These are phyloP conservation scores for Zoroaster sp. DNA, from an alignment of 53 echinoderm and acorn worm genomes.

Conservation along the genomic window DNA sequence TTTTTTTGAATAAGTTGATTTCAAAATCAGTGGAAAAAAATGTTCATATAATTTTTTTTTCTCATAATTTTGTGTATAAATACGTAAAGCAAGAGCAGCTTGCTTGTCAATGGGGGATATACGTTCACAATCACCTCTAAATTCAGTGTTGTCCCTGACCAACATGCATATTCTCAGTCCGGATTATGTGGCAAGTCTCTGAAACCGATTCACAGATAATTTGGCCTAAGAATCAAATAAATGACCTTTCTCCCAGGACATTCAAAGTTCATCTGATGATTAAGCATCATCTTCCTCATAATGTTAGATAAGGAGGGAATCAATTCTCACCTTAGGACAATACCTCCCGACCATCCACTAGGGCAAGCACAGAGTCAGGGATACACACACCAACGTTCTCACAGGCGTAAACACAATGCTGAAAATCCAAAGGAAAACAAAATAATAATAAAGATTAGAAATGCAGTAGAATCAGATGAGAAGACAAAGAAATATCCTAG, in stretches of 20 bases:
- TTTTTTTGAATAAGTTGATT: too few relatives aligned
- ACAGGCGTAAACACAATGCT: conserved; percentile 81
- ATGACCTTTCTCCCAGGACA: background rate
- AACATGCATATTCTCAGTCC: too few relatives aligned
- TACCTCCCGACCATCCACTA: conserved; percentile 83
- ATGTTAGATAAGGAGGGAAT: background rate
- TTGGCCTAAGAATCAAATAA: background rate
- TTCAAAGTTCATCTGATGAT: background rate
- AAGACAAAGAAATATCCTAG: too few relatives aligned
- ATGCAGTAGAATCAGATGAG: too few relatives aligned
- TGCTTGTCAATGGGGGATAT: too few relatives aligned
- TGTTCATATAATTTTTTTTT: too few relatives aligned
- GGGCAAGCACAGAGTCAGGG: conserved; percentile 86
- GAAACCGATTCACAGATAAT: background rate
- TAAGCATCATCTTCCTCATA: background rate
- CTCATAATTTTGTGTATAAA: too few relatives aligned
- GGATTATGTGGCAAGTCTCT: background rate
- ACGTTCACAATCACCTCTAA: too few relatives aligned
- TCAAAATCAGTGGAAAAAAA: too few relatives aligned
- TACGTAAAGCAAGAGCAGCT: too few relatives aligned
- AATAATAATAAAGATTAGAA: background rate
- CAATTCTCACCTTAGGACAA: conserved; percentile 71
- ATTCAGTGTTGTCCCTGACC: too few relatives aligned
- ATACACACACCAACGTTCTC: conserved; percentile 86
- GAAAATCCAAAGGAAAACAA: background rate